Conservation (phyloP, 1,140 invertebrate genomes). For the Brachionus rubens region DNA sequence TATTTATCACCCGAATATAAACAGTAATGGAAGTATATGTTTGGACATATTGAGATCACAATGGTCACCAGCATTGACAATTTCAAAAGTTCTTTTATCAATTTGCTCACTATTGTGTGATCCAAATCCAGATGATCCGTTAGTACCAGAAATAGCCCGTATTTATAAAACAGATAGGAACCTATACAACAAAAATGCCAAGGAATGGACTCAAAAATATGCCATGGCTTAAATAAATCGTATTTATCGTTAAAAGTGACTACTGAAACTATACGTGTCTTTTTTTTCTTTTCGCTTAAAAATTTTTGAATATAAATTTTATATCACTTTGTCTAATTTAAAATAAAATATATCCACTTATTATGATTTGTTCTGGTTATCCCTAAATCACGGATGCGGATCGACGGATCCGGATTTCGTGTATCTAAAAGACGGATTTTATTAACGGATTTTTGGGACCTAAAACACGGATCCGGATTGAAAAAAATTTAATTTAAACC, state of each 20-base stretch:
- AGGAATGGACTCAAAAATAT: constrained; percentile 42
- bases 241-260: background rate
- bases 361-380: too few relatives aligned
- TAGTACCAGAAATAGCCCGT: constrained; percentile 97
- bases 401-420: too few relatives aligned
- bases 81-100: constrained; percentile 98
- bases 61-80: constrained; percentile 97
- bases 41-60: constrained; percentile 97
- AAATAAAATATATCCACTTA: too few relatives aligned
- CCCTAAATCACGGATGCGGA: too few relatives aligned
- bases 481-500: too few relatives aligned
- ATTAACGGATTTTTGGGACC: too few relatives aligned
- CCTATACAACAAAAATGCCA: constrained; percentile 37
- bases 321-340: too few relatives aligned
- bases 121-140: constrained; percentile 96
- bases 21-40: constrained; percentile 99
- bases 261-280: too few relatives aligned
- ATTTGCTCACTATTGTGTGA: constrained; percentile 98
- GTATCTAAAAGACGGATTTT: too few relatives aligned
- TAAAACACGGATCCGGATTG: too few relatives aligned
- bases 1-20: constrained; percentile 99
- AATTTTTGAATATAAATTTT: too few relatives aligned
- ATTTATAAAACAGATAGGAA: constrained; percentile 94
- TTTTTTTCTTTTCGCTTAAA: too few relatives aligned
- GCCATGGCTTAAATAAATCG: constrained; percentile 46